Evolutionary conservation across 1,140 invertebrate genomes (phyloP).

Genomic region (Brachystomella parvula): DNA sequence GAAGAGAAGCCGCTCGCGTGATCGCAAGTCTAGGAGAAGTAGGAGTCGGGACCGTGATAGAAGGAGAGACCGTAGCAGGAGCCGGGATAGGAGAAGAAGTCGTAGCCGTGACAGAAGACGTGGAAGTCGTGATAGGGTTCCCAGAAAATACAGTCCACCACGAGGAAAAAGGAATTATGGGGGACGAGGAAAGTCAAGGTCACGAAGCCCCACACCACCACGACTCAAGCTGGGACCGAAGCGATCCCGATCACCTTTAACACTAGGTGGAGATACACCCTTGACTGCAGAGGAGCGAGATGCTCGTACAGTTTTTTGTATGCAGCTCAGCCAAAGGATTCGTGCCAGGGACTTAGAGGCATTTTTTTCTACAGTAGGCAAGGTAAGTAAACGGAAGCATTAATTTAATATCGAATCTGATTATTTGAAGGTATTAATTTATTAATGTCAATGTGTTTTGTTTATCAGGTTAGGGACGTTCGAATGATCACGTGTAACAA

Average conservation of each 20-base stretch:
- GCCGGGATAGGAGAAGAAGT: conserved; percentile 26
- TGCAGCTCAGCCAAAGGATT: conserved; percentile 90
- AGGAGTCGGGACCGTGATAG: conserved; percentile 37
- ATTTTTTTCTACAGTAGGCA: conserved; percentile 97
- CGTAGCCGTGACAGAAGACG: conserved; percentile 32
- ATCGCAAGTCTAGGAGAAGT: conserved; percentile 29
- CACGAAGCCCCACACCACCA: conserved; percentile 36
- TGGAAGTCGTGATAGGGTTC: conserved; percentile 40
- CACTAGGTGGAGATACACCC: conserved; percentile 31
- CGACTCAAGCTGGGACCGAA: conserved; percentile 34
- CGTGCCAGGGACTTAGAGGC: conserved; percentile 94
- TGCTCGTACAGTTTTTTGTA: conserved; percentile 95
- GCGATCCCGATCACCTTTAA: conserved; percentile 37
- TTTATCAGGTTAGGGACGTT: conserved; percentile 70
- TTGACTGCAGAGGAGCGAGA: conserved; percentile 95
- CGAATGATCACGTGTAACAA: conserved; percentile 98
- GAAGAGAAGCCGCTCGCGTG: conserved; percentile 43
- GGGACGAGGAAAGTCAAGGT: conserved; percentile 42
- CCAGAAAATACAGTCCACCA: conserved; percentile 45
- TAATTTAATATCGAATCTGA: background rate
- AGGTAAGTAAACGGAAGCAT: conserved; percentile 52
- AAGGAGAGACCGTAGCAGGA: conserved; percentile 31
- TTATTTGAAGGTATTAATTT: background rate
- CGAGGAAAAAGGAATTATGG: conserved; percentile 41
- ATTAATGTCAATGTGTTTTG: background rate